Evolutionary conservation across 2,113 vertebrate species (phyloP), one percentile per base, ranked within the genome.

Genomic region (Equus quagga): DNA sequence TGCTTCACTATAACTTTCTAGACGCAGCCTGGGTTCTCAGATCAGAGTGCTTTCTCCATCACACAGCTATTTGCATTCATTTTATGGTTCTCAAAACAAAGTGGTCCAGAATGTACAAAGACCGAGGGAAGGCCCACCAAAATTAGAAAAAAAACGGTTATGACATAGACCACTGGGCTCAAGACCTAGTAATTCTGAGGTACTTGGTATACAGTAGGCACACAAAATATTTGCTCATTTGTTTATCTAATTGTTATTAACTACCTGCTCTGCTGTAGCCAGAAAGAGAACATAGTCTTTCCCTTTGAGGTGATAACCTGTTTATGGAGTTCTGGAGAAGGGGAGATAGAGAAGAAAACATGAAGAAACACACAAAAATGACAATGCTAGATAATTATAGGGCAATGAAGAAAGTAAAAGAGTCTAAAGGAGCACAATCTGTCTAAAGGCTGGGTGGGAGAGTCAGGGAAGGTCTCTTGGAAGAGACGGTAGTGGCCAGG

Each of bases 21-120:
- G 69, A 36, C 0, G 10, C 5, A 92, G 19, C 24, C 64, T 64
- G 3, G 9, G 46, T 69, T 81, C 70, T 17, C 13, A 88, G 62
- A 49, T 4, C 73, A 88, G 26, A 76, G 6, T 1, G 44, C 33
- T 49, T 67, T 44, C 51, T 80, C n/a, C 19, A 3, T 10, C 49
- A 41, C 7, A 28, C 5, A 93, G 0, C 12, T 1, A 21, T 3
- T 10, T 44, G 2, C 1, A 21, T 33, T 85, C 54, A 31, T n/a
- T 14, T 1, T 11, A 1, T 76, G 6, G 2, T 44, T 46, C 72
- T 65, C n/a, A 18, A 36, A 44, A 89, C 36, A n/a, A 76, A 28
- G 70, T 79, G 36, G 33, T 8, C 28, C 9, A 49, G 36, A 23
- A 62, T 62, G 28, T 23, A 4, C 41, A 41, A 65, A 82, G 12